Evolutionary conservation across 2,113 vertebrate species (phyloP).

Genomic region (Alligator mississippiensis): DNA sequence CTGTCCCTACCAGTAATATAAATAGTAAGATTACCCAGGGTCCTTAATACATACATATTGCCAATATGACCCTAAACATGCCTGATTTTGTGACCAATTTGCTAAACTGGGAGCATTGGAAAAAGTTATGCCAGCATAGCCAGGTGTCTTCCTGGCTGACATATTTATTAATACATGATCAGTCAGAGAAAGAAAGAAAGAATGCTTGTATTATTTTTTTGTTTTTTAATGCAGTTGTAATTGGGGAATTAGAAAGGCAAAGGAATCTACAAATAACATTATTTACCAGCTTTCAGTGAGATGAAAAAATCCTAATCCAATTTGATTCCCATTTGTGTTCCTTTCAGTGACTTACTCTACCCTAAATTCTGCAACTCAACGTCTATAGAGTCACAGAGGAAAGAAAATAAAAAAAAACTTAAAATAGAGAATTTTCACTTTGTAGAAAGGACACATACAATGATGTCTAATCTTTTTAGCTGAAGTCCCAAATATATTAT

Average conservation of each 20-base stretch:
- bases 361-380: not conserved
- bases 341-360: not conserved
- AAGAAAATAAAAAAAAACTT: not conserved
- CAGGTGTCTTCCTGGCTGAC: not conserved
- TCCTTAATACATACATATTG: not conserved
- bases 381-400: not conserved
- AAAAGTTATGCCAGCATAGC: not conserved
- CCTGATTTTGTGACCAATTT: fast-evolving
- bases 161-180: not conserved
- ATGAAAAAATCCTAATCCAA: not conserved
- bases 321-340: not conserved
- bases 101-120: not conserved
- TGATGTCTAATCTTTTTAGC: not conserved
- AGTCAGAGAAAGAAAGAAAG: not conserved
- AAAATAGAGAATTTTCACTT: not conserved
- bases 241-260: not conserved
- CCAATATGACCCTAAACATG: not conserved
- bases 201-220: not conserved
- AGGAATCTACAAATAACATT: not conserved
- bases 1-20: too few relatives aligned
- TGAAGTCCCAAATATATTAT: not conserved
- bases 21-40: too few relatives aligned
- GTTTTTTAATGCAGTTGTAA: not conserved
- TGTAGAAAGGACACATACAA: not conserved
- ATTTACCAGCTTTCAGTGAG: not conserved